These are phyloP conservation scores for Flexamia atlantica DNA, from an alignment of 2,888 invertebrate species.

Conservation along the genomic window DNA sequence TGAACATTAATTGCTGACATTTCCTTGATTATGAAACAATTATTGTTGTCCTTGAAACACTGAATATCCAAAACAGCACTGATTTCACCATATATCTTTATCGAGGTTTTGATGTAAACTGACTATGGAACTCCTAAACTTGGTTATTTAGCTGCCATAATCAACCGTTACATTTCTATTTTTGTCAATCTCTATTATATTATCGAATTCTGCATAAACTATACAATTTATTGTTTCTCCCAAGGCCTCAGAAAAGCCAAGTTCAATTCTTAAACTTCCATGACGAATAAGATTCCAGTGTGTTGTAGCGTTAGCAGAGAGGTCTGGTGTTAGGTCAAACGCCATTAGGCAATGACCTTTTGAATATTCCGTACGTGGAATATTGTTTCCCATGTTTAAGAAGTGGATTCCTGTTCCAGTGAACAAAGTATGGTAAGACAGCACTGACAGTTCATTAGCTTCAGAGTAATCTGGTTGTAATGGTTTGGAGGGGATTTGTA, in stretches of 20 bases:
- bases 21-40: constrained; percentile 28
- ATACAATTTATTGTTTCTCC: constrained; percentile 68
- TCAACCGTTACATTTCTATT: constrained; percentile 67
- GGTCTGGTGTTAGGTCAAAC: constrained; percentile 71
- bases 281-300: no score
- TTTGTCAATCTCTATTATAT: constrained; percentile 71
- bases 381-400: no score
- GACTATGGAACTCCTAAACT: no score
- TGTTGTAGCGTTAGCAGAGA: constrained; percentile 65
- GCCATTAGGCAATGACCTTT: no score
- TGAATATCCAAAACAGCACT: constrained; percentile 17
- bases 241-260: constrained; percentile 60
- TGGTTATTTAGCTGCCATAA: no score
- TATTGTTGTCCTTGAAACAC: not conserved
- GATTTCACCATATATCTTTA: no score
- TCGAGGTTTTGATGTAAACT: not conserved
- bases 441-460: constrained; percentile 64
- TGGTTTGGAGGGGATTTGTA: constrained; percentile 64
- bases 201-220: constrained; percentile 71
- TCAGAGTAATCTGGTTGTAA: constrained; percentile 64
- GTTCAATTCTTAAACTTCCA: no score
- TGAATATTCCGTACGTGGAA: no score
- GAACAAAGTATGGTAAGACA: constrained; percentile 70
- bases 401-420: constrained; percentile 46
- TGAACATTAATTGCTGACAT: not conserved